These are phyloP conservation scores for Nasonia longicornis DNA, from an alignment of 1,140 invertebrate genomes.

Conservation along the genomic window DNA sequence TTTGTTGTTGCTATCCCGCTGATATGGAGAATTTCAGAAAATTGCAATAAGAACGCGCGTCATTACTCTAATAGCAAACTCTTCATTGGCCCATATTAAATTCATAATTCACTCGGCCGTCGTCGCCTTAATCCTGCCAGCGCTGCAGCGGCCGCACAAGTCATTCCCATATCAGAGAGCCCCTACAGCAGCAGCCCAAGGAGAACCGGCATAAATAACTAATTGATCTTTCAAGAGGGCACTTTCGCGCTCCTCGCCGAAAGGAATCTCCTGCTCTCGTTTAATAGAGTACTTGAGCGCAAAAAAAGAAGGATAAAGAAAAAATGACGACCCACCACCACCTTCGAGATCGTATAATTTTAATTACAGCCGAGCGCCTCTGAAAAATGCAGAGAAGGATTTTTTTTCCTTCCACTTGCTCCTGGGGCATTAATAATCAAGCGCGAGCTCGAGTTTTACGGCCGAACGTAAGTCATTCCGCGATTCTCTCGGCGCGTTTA, in stretches of 20 bases:
- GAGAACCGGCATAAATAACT: conserved; percentile 41
- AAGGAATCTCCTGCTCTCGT: conserved; percentile 11
- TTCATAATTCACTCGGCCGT: conserved; percentile 8
- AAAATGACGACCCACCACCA: neutral
- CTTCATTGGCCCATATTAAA: conserved; percentile 29
- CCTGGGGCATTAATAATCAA: conserved; percentile 42
- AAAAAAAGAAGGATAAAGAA: neutral
- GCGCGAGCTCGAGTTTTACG: conserved; percentile 28
- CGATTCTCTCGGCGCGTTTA: conserved; percentile 47
- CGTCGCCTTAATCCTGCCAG: neutral
- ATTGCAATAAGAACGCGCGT: neutral
- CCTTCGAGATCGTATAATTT: conserved; percentile 45
- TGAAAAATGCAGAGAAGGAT: conserved; percentile 43
- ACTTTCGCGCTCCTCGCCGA: conserved; percentile 25
- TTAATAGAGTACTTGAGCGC: conserved; percentile 38
- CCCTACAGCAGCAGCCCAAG: neutral
- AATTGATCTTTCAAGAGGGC: conserved; percentile 40
- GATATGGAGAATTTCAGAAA: no score
- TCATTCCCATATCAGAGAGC: neutral
- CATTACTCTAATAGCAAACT: conserved; percentile 14
- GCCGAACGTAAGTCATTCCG: conserved; percentile 42
- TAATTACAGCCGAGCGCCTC: conserved; percentile 48
- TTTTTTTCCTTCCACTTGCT: neutral
- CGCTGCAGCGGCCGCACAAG: neutral
- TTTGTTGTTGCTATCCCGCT: neutral